Conservation (phyloP, 2,113 vertebrate genomes). For the Crotophaga sulcirostris region DNA sequence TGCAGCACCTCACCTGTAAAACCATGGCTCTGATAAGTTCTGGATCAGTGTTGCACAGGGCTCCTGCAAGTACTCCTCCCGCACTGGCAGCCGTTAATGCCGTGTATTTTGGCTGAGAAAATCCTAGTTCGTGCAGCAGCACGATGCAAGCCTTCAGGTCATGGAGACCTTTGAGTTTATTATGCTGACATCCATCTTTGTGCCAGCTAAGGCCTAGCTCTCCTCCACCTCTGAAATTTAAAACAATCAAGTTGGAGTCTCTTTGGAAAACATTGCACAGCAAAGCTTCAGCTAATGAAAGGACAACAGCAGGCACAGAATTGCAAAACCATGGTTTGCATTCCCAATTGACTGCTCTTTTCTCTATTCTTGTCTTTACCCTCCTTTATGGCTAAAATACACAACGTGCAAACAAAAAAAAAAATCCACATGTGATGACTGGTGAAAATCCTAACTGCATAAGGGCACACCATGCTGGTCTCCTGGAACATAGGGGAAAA, state of each 20-base stretch:
- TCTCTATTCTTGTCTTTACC: not conserved
- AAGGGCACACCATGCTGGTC: not conserved
- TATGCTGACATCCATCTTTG: slow-evolving; percentile 78
- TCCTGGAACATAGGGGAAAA: not conserved
- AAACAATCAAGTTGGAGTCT: not conserved
- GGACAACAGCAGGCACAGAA: not conserved
- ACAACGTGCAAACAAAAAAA: not conserved
- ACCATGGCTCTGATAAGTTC: slow-evolving; percentile 81
- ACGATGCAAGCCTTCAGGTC: slow-evolving; percentile 88
- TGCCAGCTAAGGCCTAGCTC: slow-evolving; percentile 92
- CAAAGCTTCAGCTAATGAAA: not conserved
- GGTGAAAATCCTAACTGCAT: not conserved
- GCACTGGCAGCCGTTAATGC: slow-evolving; percentile 87
- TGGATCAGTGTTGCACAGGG: slow-evolving; percentile 87
- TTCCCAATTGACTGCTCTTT: not conserved
- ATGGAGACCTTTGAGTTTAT: slow-evolving; percentile 85
- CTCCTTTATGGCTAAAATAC: not conserved
- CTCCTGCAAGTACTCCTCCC: slow-evolving; percentile 90
- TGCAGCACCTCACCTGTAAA: slow-evolving; percentile 81
- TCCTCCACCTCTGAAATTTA: slow-evolving; percentile 87
- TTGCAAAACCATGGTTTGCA: not conserved
- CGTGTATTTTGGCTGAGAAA: slow-evolving; percentile 83
- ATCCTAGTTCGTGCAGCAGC: slow-evolving; percentile 81
- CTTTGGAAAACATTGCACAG: not conserved
- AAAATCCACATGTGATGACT: not conserved